phyloP scores from a whole-genome alignment of 2,888 invertebrate genomes.

The Lasioglossum malachurum region DNA sequence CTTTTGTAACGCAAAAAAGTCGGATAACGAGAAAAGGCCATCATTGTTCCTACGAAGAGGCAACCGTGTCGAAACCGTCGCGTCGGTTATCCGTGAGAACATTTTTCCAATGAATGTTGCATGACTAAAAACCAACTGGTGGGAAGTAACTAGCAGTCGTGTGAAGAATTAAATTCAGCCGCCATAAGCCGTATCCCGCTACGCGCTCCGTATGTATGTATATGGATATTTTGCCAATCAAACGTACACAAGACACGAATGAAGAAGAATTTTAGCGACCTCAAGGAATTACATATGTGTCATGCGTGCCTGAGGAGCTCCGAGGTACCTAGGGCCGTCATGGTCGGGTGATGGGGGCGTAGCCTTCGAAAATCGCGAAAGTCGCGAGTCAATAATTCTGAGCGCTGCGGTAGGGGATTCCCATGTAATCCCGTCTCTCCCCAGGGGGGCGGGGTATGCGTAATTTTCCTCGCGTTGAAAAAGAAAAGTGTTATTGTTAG shows the following conservation, averaged over 20 bases:
- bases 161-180: conserved; percentile 21
- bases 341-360: no score
- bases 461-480: no score
- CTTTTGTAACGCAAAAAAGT: conserved; percentile 36
- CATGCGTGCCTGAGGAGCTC: no score
- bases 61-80: conserved; percentile 55
- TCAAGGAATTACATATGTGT: not conserved
- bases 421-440: no score
- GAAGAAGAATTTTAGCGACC: not conserved
- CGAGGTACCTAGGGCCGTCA: no score
- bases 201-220: not conserved
- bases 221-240: not conserved
- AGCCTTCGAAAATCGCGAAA: no score
- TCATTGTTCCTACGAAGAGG: conserved; percentile 50
- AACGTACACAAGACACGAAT: not conserved
- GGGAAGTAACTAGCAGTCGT: conserved; percentile 33
- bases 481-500: no score
- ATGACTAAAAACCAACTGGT: conserved; percentile 43
- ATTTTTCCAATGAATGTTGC: conserved; percentile 59
- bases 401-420: no score
- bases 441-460: no score
- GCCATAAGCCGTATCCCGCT: conserved; percentile 3
- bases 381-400: no score
- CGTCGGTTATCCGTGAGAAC: conserved; percentile 61
- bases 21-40: conserved; percentile 43